phyloP scores from a whole-genome alignment of 1,140 invertebrate species.

The Zaprionus gabonicus region DNA sequence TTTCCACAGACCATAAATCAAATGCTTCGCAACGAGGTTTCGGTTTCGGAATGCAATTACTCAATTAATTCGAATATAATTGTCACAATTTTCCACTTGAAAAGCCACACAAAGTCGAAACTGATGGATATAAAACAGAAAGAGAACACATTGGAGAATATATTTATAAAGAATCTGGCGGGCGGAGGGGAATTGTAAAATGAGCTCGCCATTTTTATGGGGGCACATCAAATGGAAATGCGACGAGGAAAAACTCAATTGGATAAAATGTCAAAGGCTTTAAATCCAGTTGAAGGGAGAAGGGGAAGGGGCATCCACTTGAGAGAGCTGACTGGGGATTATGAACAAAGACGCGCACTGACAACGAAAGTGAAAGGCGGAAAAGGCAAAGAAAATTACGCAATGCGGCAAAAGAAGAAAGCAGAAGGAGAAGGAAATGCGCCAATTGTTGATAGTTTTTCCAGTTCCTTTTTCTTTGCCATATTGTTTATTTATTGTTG shows the following conservation, averaged over 20 bases:
- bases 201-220: conserved; percentile 72
- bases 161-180: conserved; percentile 11
- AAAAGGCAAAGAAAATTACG: conserved; percentile 51
- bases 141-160: conserved; percentile 30
- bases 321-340: conserved; percentile 55
- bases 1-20: conserved; percentile 78
- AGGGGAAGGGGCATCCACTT: conserved; percentile 53
- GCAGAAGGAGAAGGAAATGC: conserved; percentile 17
- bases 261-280: conserved; percentile 80
- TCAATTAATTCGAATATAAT: conserved; percentile 84
- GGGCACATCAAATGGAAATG: conserved; percentile 75
- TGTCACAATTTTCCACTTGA: conserved; percentile 82
- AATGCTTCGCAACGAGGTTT: conserved; percentile 55
- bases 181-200: conserved; percentile 43
- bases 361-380: conserved; percentile 49
- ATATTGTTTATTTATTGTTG: conserved; percentile 79
- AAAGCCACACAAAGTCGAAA: conserved; percentile 50
- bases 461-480: conserved; percentile 24
- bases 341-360: conserved; percentile 51
- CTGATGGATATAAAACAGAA: conserved; percentile 67
- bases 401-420: conserved; percentile 63
- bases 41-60: conserved; percentile 70
- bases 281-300: conserved; percentile 38
- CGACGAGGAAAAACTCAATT: conserved; percentile 49
- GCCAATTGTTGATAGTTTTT: conserved; percentile 41